Conservation (phyloP, 2,797 vertebrate species). For the Tamandua tetradactyla region DNA sequence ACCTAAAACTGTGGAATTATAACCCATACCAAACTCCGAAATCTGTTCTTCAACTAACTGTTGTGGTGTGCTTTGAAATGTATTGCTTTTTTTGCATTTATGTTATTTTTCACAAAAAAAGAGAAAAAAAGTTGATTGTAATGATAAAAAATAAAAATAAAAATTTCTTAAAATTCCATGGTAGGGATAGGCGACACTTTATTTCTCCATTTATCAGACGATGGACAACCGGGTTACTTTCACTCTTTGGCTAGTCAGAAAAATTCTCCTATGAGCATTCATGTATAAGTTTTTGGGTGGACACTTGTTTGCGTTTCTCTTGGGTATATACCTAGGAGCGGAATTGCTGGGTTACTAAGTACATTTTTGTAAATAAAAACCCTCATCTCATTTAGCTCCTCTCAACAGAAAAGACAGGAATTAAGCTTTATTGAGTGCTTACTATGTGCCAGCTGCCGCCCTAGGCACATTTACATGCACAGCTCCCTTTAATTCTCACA, state of each 20-base stretch:
- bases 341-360: neutral
- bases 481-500: neutral
- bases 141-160: too few species aligned
- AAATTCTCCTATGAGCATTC: neutral
- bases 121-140: too few species aligned
- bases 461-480: neutral
- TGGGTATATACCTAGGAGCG: neutral
- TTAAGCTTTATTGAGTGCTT: neutral
- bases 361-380: constrained; percentile 15
- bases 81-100: too few species aligned
- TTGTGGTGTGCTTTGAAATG: too few species aligned
- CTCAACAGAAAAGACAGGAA: neutral
- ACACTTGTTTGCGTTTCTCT: neutral
- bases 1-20: too few species aligned
- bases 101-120: too few species aligned
- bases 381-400: neutral
- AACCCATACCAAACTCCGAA: too few species aligned
- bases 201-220: neutral
- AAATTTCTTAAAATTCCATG: neutral
- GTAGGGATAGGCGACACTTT: too few species aligned
- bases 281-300: neutral
- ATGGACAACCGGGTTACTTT: neutral
- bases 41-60: too few species aligned
- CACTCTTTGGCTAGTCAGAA: neutral
- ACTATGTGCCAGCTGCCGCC: neutral